phyloP scores from a whole-genome alignment of 2,113 vertebrate genomes.

The Oryzias celebensis region DNA sequence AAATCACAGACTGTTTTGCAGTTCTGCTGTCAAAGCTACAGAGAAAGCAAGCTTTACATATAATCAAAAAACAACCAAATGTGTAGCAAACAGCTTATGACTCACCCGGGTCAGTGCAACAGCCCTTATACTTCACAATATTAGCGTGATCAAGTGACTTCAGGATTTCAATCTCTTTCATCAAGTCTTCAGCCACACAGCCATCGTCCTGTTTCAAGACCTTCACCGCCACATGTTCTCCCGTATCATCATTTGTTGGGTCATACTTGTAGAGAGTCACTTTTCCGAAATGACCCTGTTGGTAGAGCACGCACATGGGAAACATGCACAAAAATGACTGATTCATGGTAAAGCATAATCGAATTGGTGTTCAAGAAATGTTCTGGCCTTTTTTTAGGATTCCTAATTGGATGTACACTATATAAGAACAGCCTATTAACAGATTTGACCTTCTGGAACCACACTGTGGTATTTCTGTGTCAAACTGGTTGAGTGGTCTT shows the following conservation, averaged over 20 bases:
- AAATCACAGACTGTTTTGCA: no score
- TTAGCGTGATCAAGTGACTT: constrained; percentile 87
- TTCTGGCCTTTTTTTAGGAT: no score
- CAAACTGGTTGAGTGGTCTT: no score
- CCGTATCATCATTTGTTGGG: constrained; percentile 86
- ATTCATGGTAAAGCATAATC: no score
- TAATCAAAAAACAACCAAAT: neutral
- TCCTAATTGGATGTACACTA: no score
- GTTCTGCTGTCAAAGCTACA: neutral
- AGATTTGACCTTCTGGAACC: no score
- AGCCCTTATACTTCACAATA: constrained; percentile 94
- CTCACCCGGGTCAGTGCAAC: constrained; percentile 87
- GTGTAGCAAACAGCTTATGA: constrained; percentile 11
- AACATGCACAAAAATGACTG: no score
- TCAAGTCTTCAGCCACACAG: constrained; percentile 80
- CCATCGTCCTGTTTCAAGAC: constrained; percentile 85
- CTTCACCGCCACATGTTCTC: constrained; percentile 91
- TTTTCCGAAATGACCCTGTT: constrained; percentile 91
- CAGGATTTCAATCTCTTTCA: constrained; percentile 89
- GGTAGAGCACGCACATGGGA: neutral
- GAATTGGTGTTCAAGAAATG: no score
- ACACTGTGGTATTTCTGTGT: no score
- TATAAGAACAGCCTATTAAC: no score
- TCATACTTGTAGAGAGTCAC: constrained; percentile 90
- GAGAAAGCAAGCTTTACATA: constrained; percentile 15